Evolutionary conservation across 2,888 invertebrate genomes (phyloP).

Genomic region (Synergus laeviventris): DNA sequence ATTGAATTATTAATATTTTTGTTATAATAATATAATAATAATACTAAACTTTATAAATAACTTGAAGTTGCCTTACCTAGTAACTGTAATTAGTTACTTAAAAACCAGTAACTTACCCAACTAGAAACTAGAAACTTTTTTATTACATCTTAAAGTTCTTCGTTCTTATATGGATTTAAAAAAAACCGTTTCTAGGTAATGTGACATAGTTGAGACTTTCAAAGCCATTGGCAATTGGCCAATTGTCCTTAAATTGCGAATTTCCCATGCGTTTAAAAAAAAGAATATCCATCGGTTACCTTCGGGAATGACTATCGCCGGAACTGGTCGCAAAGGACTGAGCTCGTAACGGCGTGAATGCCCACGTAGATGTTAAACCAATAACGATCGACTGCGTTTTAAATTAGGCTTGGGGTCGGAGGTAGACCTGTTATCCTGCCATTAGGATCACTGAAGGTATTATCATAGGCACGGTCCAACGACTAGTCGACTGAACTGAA

Average conservation of each 20-base stretch:
- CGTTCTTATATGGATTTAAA: too few relatives aligned
- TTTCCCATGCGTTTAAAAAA: slow-evolving; percentile 23
- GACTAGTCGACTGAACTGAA: slow-evolving; percentile 39
- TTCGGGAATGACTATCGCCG: slow-evolving; percentile 14
- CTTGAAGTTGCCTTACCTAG: too few relatives aligned
- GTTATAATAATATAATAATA: too few relatives aligned
- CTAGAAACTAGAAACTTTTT: too few relatives aligned
- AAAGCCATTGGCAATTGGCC: not conserved
- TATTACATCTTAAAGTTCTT: too few relatives aligned
- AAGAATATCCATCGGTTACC: slow-evolving; percentile 33
- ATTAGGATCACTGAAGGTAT: slow-evolving; percentile 50
- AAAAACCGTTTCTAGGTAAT: not conserved
- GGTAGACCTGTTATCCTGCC: slow-evolving; percentile 41
- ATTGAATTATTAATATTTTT: too few relatives aligned
- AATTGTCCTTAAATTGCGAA: slow-evolving; percentile 5
- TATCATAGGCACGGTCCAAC: slow-evolving; percentile 37
- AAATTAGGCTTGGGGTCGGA: slow-evolving; percentile 49
- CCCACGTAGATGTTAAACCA: slow-evolving; percentile 42
- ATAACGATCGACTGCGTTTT: slow-evolving; percentile 55
- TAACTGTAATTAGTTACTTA: too few relatives aligned
- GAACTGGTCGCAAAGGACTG: slow-evolving; percentile 22
- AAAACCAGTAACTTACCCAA: too few relatives aligned
- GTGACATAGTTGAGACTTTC: not conserved
- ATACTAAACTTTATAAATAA: too few relatives aligned
- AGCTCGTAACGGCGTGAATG: slow-evolving; percentile 23